Percentiles rank a stretch among this genome's conserved stretches.
Conservation (phyloP, 2,113 vertebrate genomes). For the Hemicordylus capensis region DNA sequence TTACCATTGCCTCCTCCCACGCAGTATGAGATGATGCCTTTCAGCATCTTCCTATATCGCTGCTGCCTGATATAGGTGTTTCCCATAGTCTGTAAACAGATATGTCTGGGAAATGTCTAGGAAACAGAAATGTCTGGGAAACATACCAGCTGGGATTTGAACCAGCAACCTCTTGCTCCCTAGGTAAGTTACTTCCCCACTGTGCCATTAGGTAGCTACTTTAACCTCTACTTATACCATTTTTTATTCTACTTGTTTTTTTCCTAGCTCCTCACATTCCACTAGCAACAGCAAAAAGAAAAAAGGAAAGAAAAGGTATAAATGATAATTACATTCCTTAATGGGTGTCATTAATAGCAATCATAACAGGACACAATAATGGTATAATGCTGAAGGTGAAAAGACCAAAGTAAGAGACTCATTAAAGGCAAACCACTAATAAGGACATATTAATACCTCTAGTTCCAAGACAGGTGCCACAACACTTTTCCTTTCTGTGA, state of each 20-base stretch:
- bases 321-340: neutral
- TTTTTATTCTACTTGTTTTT: neutral
- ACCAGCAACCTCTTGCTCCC: too few relatives aligned
- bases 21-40: too few relatives aligned
- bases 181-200: too few relatives aligned
- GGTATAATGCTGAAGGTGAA: neutral
- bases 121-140: too few relatives aligned
- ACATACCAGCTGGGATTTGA: too few relatives aligned
- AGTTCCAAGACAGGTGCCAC: neutral
- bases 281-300: neutral
- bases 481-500: neutral
- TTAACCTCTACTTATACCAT: neutral
- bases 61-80: too few relatives aligned
- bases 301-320: too few relatives aligned
- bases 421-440: neutral
- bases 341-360: neutral
- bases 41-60: too few relatives aligned
- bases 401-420: neutral
- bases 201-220: too few relatives aligned
- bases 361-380: neutral
- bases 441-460: neutral
- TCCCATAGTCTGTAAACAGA: too few relatives aligned
- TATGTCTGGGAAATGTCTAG: too few relatives aligned
- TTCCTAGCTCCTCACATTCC: neutral
- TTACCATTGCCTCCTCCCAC: too few relatives aligned